These are phyloP conservation scores for Pollenia angustigena DNA, from an alignment of 2,888 invertebrate species.

Conservation along the genomic window DNA sequence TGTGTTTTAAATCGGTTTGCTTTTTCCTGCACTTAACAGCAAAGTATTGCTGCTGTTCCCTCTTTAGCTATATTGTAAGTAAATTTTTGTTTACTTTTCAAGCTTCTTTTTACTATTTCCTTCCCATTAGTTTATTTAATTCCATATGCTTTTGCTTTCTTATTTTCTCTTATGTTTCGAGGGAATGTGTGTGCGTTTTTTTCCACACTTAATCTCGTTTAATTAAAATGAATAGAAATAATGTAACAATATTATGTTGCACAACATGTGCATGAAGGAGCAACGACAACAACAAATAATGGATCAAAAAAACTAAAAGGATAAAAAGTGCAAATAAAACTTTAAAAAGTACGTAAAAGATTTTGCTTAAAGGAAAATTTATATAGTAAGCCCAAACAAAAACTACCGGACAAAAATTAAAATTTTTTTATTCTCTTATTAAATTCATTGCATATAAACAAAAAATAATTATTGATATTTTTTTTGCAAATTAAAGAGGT, in stretches of 20 bases:
- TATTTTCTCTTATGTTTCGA: constrained; percentile 17
- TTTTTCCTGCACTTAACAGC: constrained; percentile 18
- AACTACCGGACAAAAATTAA: no score
- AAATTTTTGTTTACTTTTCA: constrained; percentile 55
- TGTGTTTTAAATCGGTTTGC: constrained; percentile 51
- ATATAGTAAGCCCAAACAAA: no score
- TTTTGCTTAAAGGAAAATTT: background rate
- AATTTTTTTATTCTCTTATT: no score
- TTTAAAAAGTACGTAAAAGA: constrained; percentile 7
- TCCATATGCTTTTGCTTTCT: constrained; percentile 66
- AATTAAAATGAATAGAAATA: constrained; percentile 73
- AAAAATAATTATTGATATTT: no score
- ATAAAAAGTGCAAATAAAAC: constrained; percentile 26
- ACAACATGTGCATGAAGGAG: background rate
- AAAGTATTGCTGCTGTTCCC: constrained; percentile 15
- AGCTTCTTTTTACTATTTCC: constrained; percentile 15
- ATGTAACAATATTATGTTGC: constrained; percentile 66
- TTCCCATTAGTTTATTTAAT: constrained; percentile 43
- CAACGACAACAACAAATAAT: constrained; percentile 5
- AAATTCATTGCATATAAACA: no score
- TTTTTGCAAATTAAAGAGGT: no score
- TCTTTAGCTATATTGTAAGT: constrained; percentile 11
- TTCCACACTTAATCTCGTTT: constrained; percentile 69
- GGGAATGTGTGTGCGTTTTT: constrained; percentile 17
- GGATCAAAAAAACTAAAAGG: background rate